Evolutionary conservation across 2,113 vertebrate genomes (phyloP).

Genomic region (Ellobius talpinus): DNA sequence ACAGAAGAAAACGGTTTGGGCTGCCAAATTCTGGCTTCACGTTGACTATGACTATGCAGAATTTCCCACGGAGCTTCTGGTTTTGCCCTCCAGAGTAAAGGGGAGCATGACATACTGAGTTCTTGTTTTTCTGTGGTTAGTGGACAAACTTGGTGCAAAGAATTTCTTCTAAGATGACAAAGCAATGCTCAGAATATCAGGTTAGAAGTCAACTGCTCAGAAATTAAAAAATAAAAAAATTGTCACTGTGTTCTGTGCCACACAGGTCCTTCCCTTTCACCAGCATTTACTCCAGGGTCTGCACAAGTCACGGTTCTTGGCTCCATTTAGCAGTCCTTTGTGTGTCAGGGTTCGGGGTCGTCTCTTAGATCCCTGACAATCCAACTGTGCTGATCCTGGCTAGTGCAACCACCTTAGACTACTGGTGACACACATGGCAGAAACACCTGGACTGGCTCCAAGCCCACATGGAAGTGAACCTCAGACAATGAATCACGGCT

Average conservation of each 20-base stretch:
- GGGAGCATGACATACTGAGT: neutral
- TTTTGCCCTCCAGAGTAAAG: neutral
- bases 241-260: neutral
- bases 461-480: neutral
- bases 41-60: neutral
- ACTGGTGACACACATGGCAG: neutral
- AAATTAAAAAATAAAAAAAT: neutral
- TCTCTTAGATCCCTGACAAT: neutral
- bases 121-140: slow-evolving; percentile 24
- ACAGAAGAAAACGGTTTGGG: neutral
- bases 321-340: neutral
- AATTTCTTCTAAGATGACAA: neutral
- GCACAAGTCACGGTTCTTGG: neutral
- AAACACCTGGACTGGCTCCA: neutral
- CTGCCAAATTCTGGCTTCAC: neutral
- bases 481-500: neutral
- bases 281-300: neutral
- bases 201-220: neutral
- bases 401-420: neutral
- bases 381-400: neutral
- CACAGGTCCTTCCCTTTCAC: neutral
- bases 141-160: neutral
- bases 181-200: neutral
- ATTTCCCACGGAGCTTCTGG: neutral
- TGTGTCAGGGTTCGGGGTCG: neutral